Conservation (phyloP, 2,113 vertebrate genomes). For the Pterophyllum scalare region DNA sequence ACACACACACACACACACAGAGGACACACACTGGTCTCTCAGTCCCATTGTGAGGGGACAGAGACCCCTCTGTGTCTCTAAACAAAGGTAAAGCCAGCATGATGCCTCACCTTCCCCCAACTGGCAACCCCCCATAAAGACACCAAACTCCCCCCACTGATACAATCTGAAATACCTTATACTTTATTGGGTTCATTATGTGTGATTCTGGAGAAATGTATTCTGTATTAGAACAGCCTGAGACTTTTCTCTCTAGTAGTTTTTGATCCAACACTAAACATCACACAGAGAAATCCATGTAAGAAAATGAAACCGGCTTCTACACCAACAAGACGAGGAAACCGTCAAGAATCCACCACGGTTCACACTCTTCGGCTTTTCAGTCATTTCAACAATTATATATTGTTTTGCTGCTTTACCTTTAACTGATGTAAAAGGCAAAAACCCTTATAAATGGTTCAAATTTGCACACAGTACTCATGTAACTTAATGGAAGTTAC, state of each 20-base stretch:
- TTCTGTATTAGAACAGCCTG: neutral
- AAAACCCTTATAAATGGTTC: neutral
- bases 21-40: conserved; percentile 27
- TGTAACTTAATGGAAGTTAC: neutral
- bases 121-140: conserved; percentile 4
- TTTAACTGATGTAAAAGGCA: neutral
- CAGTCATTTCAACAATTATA: fast-evolving
- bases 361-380: neutral
- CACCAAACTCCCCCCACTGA: neutral
- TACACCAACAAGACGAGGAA: neutral
- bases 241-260: fast-evolving
- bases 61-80: conserved; percentile 73
- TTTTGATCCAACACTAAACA: neutral
- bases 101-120: conserved; percentile 57
- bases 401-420: neutral
- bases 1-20: conserved; percentile 15
- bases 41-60: conserved; percentile 66
- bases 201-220: neutral
- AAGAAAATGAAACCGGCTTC: neutral
- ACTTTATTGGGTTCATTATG: neutral
- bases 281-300: neutral
- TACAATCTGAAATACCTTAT: neutral
- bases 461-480: neutral
- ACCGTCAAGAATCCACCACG: neutral
- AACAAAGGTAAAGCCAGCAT: conserved; percentile 74